These are phyloP conservation scores for Zhengitettix transpicula DNA, from an alignment of 2,888 invertebrate genomes.

Conservation along the genomic window DNA sequence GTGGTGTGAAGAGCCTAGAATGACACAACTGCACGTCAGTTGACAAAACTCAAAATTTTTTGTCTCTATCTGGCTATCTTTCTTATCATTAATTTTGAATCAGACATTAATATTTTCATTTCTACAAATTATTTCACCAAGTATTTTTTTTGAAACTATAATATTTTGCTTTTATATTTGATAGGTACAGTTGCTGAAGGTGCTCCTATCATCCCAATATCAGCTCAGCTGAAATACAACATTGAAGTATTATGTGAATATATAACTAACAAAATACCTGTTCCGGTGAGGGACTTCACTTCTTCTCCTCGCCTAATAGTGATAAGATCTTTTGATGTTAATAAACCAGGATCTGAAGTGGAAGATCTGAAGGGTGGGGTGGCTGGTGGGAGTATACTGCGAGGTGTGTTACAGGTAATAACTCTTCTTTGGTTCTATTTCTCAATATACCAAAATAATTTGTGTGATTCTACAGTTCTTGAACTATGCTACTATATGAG, in stretches of 20 bases:
- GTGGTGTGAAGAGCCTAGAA: too few relatives aligned
- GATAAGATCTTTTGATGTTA: slow-evolving; percentile 95
- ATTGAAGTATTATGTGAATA: slow-evolving; percentile 98
- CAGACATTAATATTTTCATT: too few relatives aligned
- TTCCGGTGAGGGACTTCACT: slow-evolving; percentile 87
- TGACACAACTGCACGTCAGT: too few relatives aligned
- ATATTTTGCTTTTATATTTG: slow-evolving; percentile 5
- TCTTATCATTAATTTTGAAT: too few relatives aligned
- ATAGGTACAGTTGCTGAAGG: slow-evolving; percentile 91
- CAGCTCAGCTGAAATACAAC: slow-evolving; percentile 97
- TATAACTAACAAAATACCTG: slow-evolving; percentile 94
- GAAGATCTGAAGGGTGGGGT: slow-evolving; percentile 96
- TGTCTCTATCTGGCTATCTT: too few relatives aligned
- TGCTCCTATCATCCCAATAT: slow-evolving; percentile 96
- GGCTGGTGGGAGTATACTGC: slow-evolving; percentile 93
- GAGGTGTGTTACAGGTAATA: slow-evolving; percentile 70
- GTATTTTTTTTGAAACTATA: too few relatives aligned
- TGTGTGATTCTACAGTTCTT: too few relatives aligned
- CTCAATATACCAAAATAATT: too few relatives aligned
- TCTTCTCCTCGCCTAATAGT: slow-evolving; percentile 90
- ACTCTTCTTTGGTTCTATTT: neutral
- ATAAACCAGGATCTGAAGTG: slow-evolving; percentile 98
- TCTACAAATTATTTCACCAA: too few relatives aligned
- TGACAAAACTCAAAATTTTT: too few relatives aligned
- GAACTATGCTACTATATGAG: too few relatives aligned